A percentile compares a stretch with the other conserved stretches of the same genome.
Evolutionary conservation across 2,113 vertebrate genomes (phyloP).

Genomic region (Hypomesus transpacificus): DNA sequence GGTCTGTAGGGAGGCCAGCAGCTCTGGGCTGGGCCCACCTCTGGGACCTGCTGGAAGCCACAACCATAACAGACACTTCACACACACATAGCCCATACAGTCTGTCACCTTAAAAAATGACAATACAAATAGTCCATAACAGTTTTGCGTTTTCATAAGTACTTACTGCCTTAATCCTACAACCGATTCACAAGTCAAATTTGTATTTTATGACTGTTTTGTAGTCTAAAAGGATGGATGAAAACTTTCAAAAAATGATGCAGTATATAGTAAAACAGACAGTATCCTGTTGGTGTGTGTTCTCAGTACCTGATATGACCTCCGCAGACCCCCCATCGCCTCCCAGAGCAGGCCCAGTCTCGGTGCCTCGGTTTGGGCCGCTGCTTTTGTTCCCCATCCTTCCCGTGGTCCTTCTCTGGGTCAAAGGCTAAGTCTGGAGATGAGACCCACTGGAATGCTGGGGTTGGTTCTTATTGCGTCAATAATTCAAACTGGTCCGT

Average conservation of each 20-base stretch:
- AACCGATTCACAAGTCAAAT: no score
- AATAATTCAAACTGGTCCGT: background rate
- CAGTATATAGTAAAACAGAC: background rate
- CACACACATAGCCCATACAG: background rate
- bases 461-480: background rate
- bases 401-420: conserved; percentile 19
- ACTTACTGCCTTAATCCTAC: no score
- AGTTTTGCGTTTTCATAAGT: no score
- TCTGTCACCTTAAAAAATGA: background rate
- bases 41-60: conserved; percentile 45
- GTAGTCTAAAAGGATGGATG: no score
- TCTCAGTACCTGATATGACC: conserved; percentile 35
- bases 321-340: conserved; percentile 9
- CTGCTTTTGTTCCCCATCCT: conserved; percentile 57
- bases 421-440: conserved; percentile 7
- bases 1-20: conserved; percentile 80
- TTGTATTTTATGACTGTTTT: no score
- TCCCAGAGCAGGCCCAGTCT: conserved; percentile 4
- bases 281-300: background rate
- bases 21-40: conserved; percentile 60
- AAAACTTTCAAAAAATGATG: no score
- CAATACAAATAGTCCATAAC: background rate
- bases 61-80: conserved; percentile 26
- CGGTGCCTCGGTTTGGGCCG: conserved; percentile 24
- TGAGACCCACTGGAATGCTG: conserved; percentile 17